Evolutionary conservation across 2,113 vertebrate species (phyloP), one percentile per base, ranked within the genome.

Genomic region (Pleuronectes platessa): DNA sequence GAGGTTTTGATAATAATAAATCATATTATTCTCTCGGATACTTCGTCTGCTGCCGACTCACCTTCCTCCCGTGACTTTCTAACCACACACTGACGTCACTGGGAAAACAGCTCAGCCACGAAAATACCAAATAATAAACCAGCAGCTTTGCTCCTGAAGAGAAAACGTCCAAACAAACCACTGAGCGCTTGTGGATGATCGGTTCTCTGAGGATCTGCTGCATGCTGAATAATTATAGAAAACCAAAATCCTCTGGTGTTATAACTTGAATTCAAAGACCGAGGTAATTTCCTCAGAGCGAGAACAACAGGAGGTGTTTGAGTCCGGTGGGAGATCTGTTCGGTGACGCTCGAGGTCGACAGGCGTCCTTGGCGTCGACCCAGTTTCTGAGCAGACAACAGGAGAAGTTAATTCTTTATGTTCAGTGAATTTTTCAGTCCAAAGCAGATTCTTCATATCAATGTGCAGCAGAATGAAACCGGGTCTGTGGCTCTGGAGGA

Each of bases 161-260:
- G 31, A 31, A 31, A 31, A 31, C 6, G 31, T 20, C 26, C n/a
- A 66, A 31, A 59, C 23, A 47, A 51, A 42, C 3, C 10, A 21
- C 15, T 35, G 9, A 12, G 17, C 10, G 3, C 4, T 21, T 15
- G 45, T 18, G 23, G 59, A 40, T 14, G 58, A 26, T 14, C 1
- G 12, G 12, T 42, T 68, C 68, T 61, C 74, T 9, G 74, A 71
- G 53, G 79, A 71, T 27, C 15, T 42, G 54, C 26, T 75, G 79
- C 53, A 35, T n/a, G 42, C 55, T 61, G 2, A 40, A 3, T 40
- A 12, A 40, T 11, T 31, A 12, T 61, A 8, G 3, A 60, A 60
- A 56, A 72, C 64, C 53, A 5, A 6, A 74, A 73, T 69, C 62
- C 76, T 35, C 18, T 40, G 40, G 56, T 58, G 66, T 59, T 49